phyloP scores from a whole-genome alignment of 2,888 invertebrate genomes.

The Lutraria lutraria region DNA sequence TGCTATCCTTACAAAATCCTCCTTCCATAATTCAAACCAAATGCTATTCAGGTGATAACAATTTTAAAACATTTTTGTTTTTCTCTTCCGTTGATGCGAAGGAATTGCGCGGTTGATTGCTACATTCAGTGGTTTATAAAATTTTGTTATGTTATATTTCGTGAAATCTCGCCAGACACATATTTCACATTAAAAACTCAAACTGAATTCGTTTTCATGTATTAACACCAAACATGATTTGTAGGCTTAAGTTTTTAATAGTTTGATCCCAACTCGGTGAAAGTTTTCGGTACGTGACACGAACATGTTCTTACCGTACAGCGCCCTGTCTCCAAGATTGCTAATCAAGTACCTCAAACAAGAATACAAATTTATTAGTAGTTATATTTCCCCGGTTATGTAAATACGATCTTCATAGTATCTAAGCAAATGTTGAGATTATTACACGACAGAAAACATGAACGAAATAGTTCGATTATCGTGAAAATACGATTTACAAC shows the following conservation, averaged over 20 bases:
- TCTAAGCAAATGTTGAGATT: not conserved
- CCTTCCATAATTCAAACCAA: too few species aligned
- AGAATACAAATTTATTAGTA: not conserved
- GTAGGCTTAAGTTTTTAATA: not conserved
- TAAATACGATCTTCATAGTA: conserved; percentile 4
- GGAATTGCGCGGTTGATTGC: too few species aligned
- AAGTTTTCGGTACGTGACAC: not conserved
- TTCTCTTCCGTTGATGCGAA: too few species aligned
- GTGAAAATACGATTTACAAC: conserved; percentile 23
- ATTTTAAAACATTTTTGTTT: too few species aligned
- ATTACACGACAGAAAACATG: not conserved
- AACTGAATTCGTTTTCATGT: not conserved
- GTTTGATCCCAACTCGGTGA: not conserved
- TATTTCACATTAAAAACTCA: not conserved
- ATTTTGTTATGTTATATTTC: not conserved
- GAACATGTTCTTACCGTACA: conserved; percentile 5
- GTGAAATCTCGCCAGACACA: not conserved
- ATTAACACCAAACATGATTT: not conserved
- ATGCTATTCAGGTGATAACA: too few species aligned
- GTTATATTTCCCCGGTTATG: not conserved
- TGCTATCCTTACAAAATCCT: too few species aligned
- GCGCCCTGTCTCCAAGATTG: not conserved
- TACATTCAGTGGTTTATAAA: too few species aligned
- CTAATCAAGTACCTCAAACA: not conserved
- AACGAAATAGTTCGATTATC: not conserved